phyloP scores from a whole-genome alignment of 2,888 invertebrate species.

The Lapara coniferarum region DNA sequence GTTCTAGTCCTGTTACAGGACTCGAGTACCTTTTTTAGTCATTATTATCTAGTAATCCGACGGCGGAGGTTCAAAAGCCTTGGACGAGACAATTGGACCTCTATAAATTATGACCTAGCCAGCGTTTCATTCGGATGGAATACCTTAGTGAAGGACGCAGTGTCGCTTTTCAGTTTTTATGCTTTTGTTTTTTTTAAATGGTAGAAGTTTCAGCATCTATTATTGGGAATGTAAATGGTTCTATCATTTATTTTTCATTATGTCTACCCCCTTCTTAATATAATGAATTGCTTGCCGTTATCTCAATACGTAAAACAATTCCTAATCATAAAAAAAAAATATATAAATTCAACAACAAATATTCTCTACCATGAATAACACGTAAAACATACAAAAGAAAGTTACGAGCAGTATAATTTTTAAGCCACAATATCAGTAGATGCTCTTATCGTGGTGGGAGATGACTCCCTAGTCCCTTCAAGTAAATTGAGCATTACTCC shows the following conservation, averaged over 20 bases:
- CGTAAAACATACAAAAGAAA: conserved; percentile 35
- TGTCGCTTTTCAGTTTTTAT: not conserved
- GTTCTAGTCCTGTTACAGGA: conserved; percentile 29
- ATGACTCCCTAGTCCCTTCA: conserved; percentile 51
- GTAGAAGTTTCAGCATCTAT: too few species aligned
- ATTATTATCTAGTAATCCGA: conserved; percentile 28
- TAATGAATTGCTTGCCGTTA: too few species aligned
- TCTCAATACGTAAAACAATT: not conserved
- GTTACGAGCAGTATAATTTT: conserved; percentile 42
- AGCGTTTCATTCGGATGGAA: conserved; percentile 31
- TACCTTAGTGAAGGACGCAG: conserved; percentile 1
- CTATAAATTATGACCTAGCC: conserved; percentile 36
- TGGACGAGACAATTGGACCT: conserved; percentile 39
- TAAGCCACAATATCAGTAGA: conserved; percentile 59
- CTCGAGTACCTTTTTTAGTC: conserved; percentile 25
- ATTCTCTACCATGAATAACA: conserved; percentile 16
- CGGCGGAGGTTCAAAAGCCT: conserved; percentile 35
- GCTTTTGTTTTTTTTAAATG: not conserved
- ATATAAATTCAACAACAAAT: not conserved
- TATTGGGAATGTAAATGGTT: too few species aligned
- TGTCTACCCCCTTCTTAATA: too few species aligned
- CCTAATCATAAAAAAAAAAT: not conserved
- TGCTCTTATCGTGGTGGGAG: conserved; percentile 61
- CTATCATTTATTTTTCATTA: too few species aligned
- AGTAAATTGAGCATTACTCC: conserved; percentile 75